A percentile compares a stretch with the other conserved stretches of the same genome.
phyloP scores from a whole-genome alignment of 1,140 invertebrate species.

The Leptinotarsa lineolata region DNA sequence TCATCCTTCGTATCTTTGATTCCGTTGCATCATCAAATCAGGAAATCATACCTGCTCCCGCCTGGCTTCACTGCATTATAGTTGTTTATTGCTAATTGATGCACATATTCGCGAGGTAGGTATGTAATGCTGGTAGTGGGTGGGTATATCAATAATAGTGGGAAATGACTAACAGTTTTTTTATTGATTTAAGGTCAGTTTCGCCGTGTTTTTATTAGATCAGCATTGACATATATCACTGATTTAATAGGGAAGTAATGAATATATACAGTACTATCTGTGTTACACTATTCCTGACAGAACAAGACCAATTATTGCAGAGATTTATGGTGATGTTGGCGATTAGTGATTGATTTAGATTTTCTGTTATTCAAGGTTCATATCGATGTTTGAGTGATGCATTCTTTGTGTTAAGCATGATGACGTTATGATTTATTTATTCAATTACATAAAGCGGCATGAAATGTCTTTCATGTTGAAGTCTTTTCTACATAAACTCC shows the following conservation, averaged over 20 bases:
- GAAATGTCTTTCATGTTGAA: too few relatives aligned
- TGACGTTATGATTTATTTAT: too few relatives aligned
- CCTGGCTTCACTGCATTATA: not conserved
- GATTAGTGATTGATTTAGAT: too few relatives aligned
- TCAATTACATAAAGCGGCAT: too few relatives aligned
- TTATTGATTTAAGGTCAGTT: not conserved
- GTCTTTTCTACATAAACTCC: too few relatives aligned
- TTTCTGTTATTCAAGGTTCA: too few relatives aligned
- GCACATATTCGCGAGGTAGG: not conserved
- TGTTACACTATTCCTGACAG: not conserved
- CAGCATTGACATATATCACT: slow-evolving; percentile 3
- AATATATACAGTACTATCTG: not conserved
- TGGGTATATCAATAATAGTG: slow-evolving; percentile 1
- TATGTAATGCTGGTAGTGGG: not conserved
- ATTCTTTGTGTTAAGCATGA: too few relatives aligned
- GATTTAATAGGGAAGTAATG: slow-evolving; percentile 6
- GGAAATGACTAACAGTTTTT: not conserved
- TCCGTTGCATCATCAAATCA: too few relatives aligned
- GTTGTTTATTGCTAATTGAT: not conserved
- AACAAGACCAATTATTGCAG: not conserved
- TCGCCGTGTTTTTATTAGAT: not conserved
- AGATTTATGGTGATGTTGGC: not conserved
- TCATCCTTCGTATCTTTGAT: too few relatives aligned
- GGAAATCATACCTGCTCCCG: too few relatives aligned
- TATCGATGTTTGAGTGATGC: too few relatives aligned